Evolutionary conservation across 2,888 invertebrate genomes (phyloP).

Genomic region (Trichogramma dendrolimi): DNA sequence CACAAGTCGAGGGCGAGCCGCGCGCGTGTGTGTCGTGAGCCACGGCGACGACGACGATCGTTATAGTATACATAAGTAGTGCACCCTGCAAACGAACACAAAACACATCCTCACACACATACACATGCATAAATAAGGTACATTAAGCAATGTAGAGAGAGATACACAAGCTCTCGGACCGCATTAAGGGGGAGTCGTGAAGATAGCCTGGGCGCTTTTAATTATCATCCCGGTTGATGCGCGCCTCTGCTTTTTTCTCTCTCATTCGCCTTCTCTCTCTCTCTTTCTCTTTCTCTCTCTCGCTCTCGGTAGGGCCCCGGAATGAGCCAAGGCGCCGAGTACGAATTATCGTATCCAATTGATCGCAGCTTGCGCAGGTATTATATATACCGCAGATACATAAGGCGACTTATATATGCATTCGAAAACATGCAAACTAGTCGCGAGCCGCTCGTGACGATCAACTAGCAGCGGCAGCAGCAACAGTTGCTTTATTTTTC

Average conservation of each 20-base stretch:
- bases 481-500: too few species aligned
- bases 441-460: background rate
- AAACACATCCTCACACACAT: too few species aligned
- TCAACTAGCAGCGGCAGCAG: slow-evolving; percentile 4
- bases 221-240: slow-evolving; percentile 20
- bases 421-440: slow-evolving; percentile 17
- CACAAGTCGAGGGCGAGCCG: too few species aligned
- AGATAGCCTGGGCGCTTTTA: slow-evolving; percentile 4
- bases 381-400: too few species aligned
- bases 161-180: too few species aligned
- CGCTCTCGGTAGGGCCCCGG: background rate
- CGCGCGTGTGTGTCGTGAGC: too few species aligned
- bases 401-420: background rate
- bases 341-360: slow-evolving; percentile 26
- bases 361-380: slow-evolving; percentile 12
- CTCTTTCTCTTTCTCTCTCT: background rate
- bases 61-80: too few species aligned
- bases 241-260: background rate
- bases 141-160: too few species aligned
- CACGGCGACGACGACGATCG: too few species aligned
- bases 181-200: too few species aligned
- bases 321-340: slow-evolving; percentile 32
- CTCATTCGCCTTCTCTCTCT: slow-evolving; percentile 10
- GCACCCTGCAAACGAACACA: too few species aligned
- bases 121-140: too few species aligned